These are phyloP conservation scores for Salmo trutta DNA, from an alignment of 2,797 vertebrate genomes.

Conservation along the genomic window DNA sequence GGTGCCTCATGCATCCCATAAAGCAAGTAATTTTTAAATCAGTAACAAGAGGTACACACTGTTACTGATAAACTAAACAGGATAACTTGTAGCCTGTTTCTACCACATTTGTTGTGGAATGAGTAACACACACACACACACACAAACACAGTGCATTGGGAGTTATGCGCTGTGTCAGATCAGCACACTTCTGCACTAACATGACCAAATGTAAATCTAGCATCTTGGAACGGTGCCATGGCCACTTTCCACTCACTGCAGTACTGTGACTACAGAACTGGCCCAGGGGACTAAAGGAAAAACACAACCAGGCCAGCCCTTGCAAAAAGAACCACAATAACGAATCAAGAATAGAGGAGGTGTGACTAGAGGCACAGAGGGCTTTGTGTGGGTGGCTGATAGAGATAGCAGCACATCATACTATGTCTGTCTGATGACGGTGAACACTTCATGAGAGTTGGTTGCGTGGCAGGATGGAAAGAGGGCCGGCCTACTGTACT, in stretches of 20 bases:
- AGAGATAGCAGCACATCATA: not conserved
- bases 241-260: not conserved
- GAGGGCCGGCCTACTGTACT: not conserved
- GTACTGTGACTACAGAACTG: not conserved
- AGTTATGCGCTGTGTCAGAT: not conserved
- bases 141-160: too few relatives aligned
- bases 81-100: not conserved
- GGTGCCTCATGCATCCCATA: not conserved
- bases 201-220: not conserved
- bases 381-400: not conserved
- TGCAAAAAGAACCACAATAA: not conserved
- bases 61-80: not conserved
- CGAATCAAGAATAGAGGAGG: not conserved
- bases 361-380: not conserved
- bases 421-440: not conserved
- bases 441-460: slow-evolving; percentile 1
- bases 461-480: not conserved
- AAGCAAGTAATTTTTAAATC: not conserved
- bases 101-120: not conserved
- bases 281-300: not conserved
- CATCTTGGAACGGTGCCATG: not conserved
- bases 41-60: not conserved
- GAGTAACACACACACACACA: slow-evolving; percentile 9
- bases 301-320: not conserved
- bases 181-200: slow-evolving; percentile 1